These are phyloP conservation scores for Halyomorpha halys DNA, from an alignment of 1,140 invertebrate species.

Conservation along the genomic window DNA sequence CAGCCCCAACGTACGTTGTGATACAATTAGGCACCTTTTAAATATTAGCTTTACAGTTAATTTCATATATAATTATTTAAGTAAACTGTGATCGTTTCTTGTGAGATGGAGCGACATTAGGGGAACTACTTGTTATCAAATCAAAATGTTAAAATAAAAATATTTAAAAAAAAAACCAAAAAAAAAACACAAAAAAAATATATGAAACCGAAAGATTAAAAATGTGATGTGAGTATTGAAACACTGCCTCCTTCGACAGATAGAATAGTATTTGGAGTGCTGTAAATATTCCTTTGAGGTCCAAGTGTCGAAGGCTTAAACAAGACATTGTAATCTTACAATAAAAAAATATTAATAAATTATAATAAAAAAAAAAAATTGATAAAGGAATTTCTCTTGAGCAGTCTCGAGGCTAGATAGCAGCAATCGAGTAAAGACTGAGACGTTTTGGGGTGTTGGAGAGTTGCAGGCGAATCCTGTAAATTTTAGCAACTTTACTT, in stretches of 20 bases:
- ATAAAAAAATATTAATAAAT: background rate
- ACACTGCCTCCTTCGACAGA: conserved; percentile 27
- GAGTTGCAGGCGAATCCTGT: conserved; percentile 24
- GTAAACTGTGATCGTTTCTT: conserved; percentile 28
- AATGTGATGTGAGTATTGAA: conserved; percentile 27
- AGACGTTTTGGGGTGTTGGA: conserved; percentile 24
- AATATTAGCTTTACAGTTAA: conserved; percentile 20
- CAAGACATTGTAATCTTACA: conserved; percentile 7
- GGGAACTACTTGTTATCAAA: conserved; percentile 23
- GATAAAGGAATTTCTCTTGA: background rate
- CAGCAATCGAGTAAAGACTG: conserved; percentile 26
- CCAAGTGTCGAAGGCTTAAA: conserved; percentile 23
- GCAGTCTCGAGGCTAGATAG: conserved; percentile 22
- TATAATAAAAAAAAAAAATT: conserved; percentile 13
- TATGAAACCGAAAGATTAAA: conserved; percentile 10
- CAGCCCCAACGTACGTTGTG: background rate
- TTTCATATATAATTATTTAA: conserved; percentile 23
- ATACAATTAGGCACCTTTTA: conserved; percentile 8
- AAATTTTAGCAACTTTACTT: conserved; percentile 22
- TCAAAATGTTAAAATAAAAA: conserved; percentile 16
- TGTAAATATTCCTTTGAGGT: conserved; percentile 27
- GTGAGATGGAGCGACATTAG: conserved; percentile 21
- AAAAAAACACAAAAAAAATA: conserved; percentile 21
- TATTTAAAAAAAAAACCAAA: background rate
- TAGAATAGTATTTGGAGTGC: conserved; percentile 27